Evolutionary conservation across 2,797 vertebrate genomes (phyloP), one percentile per base, ranked within the genome.

Genomic region (Selene dorsalis): DNA sequence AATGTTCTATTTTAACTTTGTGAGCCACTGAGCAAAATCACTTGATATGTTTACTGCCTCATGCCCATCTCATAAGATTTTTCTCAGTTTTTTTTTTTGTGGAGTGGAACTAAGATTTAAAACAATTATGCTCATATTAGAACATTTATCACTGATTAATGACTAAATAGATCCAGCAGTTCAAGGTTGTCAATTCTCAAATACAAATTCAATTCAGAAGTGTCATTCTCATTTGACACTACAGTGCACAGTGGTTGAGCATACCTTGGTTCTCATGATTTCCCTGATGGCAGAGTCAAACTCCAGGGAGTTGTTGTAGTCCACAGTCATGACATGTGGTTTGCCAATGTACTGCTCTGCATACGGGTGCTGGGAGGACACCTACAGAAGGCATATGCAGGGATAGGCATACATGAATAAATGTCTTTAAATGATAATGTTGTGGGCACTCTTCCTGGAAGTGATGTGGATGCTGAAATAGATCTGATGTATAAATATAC

Each of bases 281-380:
- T 96, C 95, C 89, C 95, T 96, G 89, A 99, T 93, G 80, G 96
- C 96, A 2, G 96, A 91, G 57, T 98, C 98, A 14, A 99, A 97
- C 94, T 98, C 97, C 71, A 95, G 92, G 0, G 97, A 96, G 94
- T 97, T 97, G 93, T 99, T 98, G 93, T 96, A 98, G 91, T 99
- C 96, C 0, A 99, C 96, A 0, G 98, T 99, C 94, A 98, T 96
- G 80, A 99, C 98, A 0, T 98, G 96, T 1, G 98, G 98, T 84
- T 93, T 96, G 75, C 98, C 97, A 0, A 99, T 97, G 93, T 98
- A 97, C 87, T 96, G 95, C 84, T 99, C 97, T 0, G 96, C 96
- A 0, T 99, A 99, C 0, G 98, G 98, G 39, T 99, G 98, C 81
- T 99, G 98, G 77, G 97, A 98, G 72, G 96, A 97, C n/a, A 99